Evolutionary conservation across 2,888 invertebrate genomes (phyloP).

Genomic region (Drosophila lacicola): DNA sequence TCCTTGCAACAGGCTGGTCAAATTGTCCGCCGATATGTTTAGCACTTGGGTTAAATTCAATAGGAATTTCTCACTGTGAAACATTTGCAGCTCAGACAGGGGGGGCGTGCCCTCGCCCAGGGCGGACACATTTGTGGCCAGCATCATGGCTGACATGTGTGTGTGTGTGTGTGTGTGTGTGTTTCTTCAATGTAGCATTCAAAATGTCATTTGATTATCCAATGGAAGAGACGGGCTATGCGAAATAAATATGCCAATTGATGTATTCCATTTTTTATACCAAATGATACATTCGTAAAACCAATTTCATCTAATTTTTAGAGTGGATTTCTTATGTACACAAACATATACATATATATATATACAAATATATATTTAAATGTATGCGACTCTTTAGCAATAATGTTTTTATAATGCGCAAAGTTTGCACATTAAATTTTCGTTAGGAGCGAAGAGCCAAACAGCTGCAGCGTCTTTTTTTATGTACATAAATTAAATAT

Average conservation of each 20-base stretch:
- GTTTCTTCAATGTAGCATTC: conserved; percentile 7
- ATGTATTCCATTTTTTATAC: conserved; percentile 1
- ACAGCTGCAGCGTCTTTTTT: conserved; percentile 16
- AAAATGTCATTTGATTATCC: conserved; percentile 44
- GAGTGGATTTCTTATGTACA: conserved; percentile 3
- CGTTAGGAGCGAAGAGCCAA: conserved; percentile 32
- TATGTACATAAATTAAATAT: conserved; percentile 45
- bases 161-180: conserved; percentile 5
- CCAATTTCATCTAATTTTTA: conserved; percentile 6
- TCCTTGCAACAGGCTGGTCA: conserved; percentile 74
- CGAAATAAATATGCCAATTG: conserved; percentile 24
- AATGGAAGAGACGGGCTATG: conserved; percentile 20
- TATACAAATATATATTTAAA: not conserved
- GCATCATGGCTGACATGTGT: conserved; percentile 58
- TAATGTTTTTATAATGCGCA: conserved; percentile 52
- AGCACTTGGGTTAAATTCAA: conserved; percentile 82
- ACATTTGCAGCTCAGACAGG: conserved; percentile 57
- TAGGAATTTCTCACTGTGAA: conserved; percentile 81
- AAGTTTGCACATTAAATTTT: conserved; percentile 61
- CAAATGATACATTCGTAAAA: conserved; percentile 11
- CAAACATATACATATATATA: not conserved
- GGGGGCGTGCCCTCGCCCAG: conserved; percentile 27
- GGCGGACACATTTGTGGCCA: conserved; percentile 50
- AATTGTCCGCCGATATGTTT: conserved; percentile 82
- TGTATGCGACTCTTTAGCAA: conserved; percentile 14